Evolutionary conservation across 2,797 vertebrate species (phyloP), one percentile per base, ranked within the genome.

Genomic region (Fistularia tabacaria): DNA sequence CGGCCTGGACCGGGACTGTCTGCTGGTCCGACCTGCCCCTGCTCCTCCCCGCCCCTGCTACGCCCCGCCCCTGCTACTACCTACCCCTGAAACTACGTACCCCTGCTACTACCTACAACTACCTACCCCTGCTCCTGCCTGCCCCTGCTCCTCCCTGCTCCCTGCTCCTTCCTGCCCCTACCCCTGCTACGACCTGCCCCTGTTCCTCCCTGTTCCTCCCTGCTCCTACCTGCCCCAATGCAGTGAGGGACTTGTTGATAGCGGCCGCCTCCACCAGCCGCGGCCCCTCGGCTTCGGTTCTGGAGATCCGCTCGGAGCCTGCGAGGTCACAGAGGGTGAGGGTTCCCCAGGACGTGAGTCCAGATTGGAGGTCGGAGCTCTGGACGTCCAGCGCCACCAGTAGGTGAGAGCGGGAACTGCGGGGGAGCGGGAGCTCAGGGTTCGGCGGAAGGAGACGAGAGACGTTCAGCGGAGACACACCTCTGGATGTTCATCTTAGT

Each of bases 401-500:
- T 57, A 89, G 84, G 64, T 90, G 89, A 64, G 89, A 90, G 3
- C 85, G 80, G 3, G 88, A 90, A 59, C 88, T 90, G 63, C 12
- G 14, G 51, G 56, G 36, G 10, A 14, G 6, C 38, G 37, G 7
- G 6, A 52, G 7, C 25, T 7, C 0, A 3, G 4, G 4, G 2
- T 7, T 11, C 43, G 1, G 11, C 1, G 11, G 43, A 44, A 10
- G 43, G 12, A 13, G 10, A 44, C 9, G 11, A n/a, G 10, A 7
- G 43, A 41, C 50, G n/a, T 41, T 42, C 13, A 7, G 3, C n/a
- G 1, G 8, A 43, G 43, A 39, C 11, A 6, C 49, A 88, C 84
- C 88, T 89, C 71, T 85, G 82, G 3, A 64, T 82, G 69, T 88
- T 88, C 85, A 88, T 86, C 69, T 87, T 87, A 54, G 87, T 88